Conservation (phyloP, 2,797 vertebrate genomes). For the Hylomyscus alleni region DNA sequence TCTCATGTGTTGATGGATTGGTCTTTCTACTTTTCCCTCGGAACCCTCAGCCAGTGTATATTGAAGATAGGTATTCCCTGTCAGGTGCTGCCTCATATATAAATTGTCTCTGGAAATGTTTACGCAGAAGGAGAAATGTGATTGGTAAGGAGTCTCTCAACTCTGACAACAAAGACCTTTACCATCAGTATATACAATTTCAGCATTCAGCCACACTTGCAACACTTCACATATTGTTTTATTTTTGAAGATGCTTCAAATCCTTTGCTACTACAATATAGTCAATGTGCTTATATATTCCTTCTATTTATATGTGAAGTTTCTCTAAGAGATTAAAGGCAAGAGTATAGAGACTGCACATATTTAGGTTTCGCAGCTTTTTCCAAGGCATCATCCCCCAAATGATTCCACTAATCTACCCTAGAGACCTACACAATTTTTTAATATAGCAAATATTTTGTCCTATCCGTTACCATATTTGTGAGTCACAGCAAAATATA, state of each 20-base stretch:
- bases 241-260: not conserved
- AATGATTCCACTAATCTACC: not conserved
- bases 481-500: not conserved
- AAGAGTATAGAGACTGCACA: not conserved
- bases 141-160: not conserved
- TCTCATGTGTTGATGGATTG: not conserved
- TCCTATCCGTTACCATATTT: not conserved
- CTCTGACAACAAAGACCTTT: not conserved
- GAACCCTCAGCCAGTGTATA: not conserved
- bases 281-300: not conserved
- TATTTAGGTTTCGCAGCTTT: not conserved
- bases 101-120: not conserved
- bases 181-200: not conserved
- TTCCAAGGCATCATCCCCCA: not conserved
- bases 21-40: not conserved
- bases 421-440: not conserved
- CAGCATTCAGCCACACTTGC: not conserved
- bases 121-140: not conserved
- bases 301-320: not conserved
- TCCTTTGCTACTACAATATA: not conserved
- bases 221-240: constrained; percentile 23
- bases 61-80: not conserved
- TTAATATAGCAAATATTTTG: not conserved
- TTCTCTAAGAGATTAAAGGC: constrained; percentile 2
- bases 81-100: not conserved